Conservation (phyloP, 2,888 invertebrate genomes). For the Nezara viridula region DNA sequence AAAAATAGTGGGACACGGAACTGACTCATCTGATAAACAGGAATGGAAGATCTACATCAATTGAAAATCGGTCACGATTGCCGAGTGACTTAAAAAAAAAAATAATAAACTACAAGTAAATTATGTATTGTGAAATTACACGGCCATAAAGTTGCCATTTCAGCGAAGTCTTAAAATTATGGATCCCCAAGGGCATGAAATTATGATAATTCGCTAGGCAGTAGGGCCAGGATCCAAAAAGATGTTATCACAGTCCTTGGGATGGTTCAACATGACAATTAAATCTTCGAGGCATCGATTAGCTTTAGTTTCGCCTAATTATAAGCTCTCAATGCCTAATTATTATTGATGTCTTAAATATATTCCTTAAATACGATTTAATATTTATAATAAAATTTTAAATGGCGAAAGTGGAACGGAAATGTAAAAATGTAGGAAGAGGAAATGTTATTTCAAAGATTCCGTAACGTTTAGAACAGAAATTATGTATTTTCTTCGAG, state of each 20-base stretch:
- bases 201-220: not conserved
- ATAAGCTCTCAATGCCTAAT: not conserved
- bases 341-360: not conserved
- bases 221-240: not conserved
- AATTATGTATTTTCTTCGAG: too few relatives aligned
- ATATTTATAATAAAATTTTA: not conserved
- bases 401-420: not conserved
- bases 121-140: constrained; percentile 36
- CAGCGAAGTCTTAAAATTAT: constrained; percentile 35
- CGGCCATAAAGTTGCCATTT: constrained; percentile 27
- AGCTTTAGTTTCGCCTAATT: not conserved
- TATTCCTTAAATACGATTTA: not conserved
- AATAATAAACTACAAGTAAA: constrained; percentile 7
- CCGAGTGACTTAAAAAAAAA: not conserved
- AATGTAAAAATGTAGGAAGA: not conserved
- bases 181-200: constrained; percentile 19
- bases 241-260: constrained; percentile 7
- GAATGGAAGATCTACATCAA: not conserved
- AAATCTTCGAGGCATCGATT: not conserved
- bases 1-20: not conserved
- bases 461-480: too few relatives aligned
- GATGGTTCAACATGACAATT: constrained; percentile 15
- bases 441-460: too few relatives aligned
- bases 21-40: not conserved
- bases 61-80: not conserved